These are phyloP conservation scores for cat (Felis catus) DNA, from an alignment of 2,113 vertebrate species.

Conservation along the genomic window F.catus_Fca126_mat1.0 CM031415.1:70353501-70354000, in stretches of 20 bases:
- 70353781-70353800: too few species aligned
- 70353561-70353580: neutral
- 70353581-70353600: neutral
- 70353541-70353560: neutral
- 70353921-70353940: too few species aligned
- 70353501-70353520: fast-evolving
- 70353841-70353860: too few species aligned
- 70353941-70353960: neutral
- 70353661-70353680: neutral
- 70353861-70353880: too few species aligned
- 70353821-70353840: too few species aligned
- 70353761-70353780: too few species aligned
- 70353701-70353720: too few species aligned
- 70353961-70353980: neutral
- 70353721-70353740: too few species aligned
- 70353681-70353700: neutral
- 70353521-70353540: neutral
- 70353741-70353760: too few species aligned
- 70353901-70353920: too few species aligned
- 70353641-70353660: neutral
- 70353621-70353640: neutral
- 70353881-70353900: too few species aligned
- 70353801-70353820: too few species aligned
- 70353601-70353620: neutral
- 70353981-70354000: neutral